Base-by-base conservation (phyloP, 1,140 invertebrate genomes). In the Drosophila sechellia region DNA sequence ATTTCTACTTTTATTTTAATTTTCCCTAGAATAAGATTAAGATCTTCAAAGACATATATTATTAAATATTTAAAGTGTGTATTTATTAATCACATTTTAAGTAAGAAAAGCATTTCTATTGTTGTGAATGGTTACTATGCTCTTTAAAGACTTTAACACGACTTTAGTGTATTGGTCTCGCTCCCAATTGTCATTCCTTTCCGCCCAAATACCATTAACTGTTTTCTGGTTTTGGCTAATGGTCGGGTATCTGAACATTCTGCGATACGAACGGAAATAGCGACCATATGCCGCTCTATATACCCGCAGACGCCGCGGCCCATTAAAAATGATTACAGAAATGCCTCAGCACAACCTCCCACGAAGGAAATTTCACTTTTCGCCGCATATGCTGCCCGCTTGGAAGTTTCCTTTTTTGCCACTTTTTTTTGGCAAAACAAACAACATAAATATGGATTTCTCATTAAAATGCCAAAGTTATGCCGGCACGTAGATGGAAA, bases 381-480 rank as follows among this genome's bases (percentile, higher is more conserved):
- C 72, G 79, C 60, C 75, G 83, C 83, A 87, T 83, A 89, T 87
- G 84, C 73, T 80, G 77, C 57, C 63, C 58, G 59, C 37, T 40
- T 53, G 42, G 49, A 20, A 35, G 31, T 48, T 50, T 20, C 6
- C 27, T 48, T 59, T 75, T 73, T 63, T 61, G 31, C 13, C 20
- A 48, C 48, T 71, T 34, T 69, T 70, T 85, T 86, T 81, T 69
- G 58, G 71, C 85, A 89, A 89, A 87, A 80, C 85, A 90, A 90
- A 84, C 85, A 89, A 80, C 84, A 89, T 89, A 84, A 89, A 89
- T 89, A 89, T 89, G 84, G 84, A 89, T 89, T 89, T 89, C 85
- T 89, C 84, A 89, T 89, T 89, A 89, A 89, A 89, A 89, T 89
- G 73, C 77, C 65, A 80, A 84, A 89, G 77, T 79, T 89, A 80